These are phyloP conservation scores for Ectemnius cavifrons DNA, from an alignment of 2,888 invertebrate species.

Conservation along the genomic window DNA sequence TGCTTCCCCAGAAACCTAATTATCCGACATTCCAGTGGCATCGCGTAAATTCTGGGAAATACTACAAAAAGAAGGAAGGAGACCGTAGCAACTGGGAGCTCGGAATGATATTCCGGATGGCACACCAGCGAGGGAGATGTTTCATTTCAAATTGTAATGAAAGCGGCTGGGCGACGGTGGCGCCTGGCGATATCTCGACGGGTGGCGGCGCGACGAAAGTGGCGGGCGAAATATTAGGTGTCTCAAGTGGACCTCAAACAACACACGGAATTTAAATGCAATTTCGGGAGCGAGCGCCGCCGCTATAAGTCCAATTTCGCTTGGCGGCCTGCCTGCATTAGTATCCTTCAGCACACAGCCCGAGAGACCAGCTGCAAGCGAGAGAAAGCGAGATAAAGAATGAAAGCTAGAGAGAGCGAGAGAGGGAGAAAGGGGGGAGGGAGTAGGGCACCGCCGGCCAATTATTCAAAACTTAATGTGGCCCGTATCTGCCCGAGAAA, in stretches of 20 bases:
- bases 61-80: too few relatives aligned
- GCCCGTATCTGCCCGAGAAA: slow-evolving; percentile 36
- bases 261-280: slow-evolving; percentile 48
- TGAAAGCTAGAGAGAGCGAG: too few relatives aligned
- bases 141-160: slow-evolving; percentile 33
- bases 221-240: slow-evolving; percentile 39
- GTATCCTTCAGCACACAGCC: slow-evolving; percentile 30
- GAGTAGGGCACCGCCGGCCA: slow-evolving; percentile 28
- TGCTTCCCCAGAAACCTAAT: too few relatives aligned
- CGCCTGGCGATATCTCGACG: neutral
- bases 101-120: too few relatives aligned
- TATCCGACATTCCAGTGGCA: too few relatives aligned
- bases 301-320: slow-evolving; percentile 46
- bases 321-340: slow-evolving; percentile 32
- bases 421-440: too few relatives aligned
- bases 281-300: slow-evolving; percentile 25
- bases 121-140: neutral
- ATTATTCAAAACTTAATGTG: slow-evolving; percentile 54
- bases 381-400: too few relatives aligned
- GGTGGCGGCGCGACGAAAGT: slow-evolving; percentile 3
- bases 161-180: slow-evolving; percentile 20
- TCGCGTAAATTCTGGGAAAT: too few relatives aligned
- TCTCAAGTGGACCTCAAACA: slow-evolving; percentile 46
- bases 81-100: too few relatives aligned
- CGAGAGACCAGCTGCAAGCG: too few relatives aligned